Evolutionary conservation across 35 echinoderm and acorn worm species (phyloP).

Genomic region (Apostichopus japonicus): DNA sequence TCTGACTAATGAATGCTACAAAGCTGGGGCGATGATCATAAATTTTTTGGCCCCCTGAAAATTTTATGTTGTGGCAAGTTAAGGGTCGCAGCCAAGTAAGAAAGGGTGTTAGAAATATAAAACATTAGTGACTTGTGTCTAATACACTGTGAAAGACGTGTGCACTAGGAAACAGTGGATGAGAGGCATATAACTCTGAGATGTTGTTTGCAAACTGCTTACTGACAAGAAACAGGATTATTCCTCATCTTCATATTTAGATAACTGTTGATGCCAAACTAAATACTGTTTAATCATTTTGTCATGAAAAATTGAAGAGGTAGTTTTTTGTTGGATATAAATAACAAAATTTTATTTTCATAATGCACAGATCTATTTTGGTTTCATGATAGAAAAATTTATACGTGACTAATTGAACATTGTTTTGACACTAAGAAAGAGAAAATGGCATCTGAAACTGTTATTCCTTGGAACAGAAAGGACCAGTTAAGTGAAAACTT

Average conservation of each 20-base stretch:
- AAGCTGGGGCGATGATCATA: conserved; percentile 33
- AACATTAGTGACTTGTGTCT: not conserved
- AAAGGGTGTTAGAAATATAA: not conserved
- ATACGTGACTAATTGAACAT: not conserved
- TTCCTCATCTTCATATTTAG: too few species aligned
- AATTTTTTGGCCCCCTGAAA: conserved; percentile 45
- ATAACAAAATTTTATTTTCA: conserved; percentile 11
- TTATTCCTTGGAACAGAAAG: not conserved
- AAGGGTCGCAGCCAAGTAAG: not conserved
- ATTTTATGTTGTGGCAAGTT: not conserved
- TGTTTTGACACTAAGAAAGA: not conserved
- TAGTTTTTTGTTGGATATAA: too few species aligned
- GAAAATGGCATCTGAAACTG: not conserved
- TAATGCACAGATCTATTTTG: not conserved
- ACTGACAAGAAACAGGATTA: too few species aligned
- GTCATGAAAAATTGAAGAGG: too few species aligned
- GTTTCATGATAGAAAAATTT: not conserved
- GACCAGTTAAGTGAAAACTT: not conserved
- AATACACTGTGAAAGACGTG: not conserved
- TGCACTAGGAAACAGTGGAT: not conserved
- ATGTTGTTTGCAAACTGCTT: not conserved
- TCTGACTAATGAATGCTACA: not conserved
- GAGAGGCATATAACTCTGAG: not conserved
- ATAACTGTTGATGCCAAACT: too few species aligned
- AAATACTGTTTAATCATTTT: too few species aligned